Percentiles rank a stretch among this genome's conserved stretches.
These are phyloP conservation scores for Pseudomyrmex pallidus DNA, from an alignment of 1,140 invertebrate species.

Conservation along the genomic window DNA sequence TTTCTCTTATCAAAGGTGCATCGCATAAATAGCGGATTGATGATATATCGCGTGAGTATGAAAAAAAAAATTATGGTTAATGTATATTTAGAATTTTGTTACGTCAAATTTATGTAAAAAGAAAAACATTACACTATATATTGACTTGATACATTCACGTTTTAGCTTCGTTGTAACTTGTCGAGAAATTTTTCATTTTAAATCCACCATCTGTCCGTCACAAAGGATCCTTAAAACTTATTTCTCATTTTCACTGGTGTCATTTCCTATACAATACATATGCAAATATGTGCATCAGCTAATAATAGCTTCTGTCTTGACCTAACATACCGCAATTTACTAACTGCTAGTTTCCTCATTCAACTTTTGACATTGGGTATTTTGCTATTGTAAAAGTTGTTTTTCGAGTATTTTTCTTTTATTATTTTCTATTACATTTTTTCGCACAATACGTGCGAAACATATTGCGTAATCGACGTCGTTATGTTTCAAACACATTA, in stretches of 20 bases:
- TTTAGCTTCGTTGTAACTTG: too few relatives aligned
- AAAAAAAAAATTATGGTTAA: background rate
- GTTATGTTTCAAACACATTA: background rate
- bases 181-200: too few relatives aligned
- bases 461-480: background rate
- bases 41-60: background rate
- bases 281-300: background rate
- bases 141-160: too few relatives aligned
- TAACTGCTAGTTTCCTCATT: background rate
- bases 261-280: background rate
- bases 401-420: slow-evolving; percentile 1
- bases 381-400: background rate
- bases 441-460: background rate
- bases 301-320: background rate
- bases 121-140: too few relatives aligned
- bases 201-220: too few relatives aligned
- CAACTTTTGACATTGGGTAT: slow-evolving; percentile 5
- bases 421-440: slow-evolving; percentile 19
- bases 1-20: background rate
- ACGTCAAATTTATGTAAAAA: too few relatives aligned
- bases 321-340: background rate
- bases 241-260: too few relatives aligned
- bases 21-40: background rate
- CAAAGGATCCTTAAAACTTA: too few relatives aligned
- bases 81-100: too few relatives aligned